Evolutionary conservation across 2,113 vertebrate genomes (phyloP).

Genomic region (Dipodomys merriami): DNA sequence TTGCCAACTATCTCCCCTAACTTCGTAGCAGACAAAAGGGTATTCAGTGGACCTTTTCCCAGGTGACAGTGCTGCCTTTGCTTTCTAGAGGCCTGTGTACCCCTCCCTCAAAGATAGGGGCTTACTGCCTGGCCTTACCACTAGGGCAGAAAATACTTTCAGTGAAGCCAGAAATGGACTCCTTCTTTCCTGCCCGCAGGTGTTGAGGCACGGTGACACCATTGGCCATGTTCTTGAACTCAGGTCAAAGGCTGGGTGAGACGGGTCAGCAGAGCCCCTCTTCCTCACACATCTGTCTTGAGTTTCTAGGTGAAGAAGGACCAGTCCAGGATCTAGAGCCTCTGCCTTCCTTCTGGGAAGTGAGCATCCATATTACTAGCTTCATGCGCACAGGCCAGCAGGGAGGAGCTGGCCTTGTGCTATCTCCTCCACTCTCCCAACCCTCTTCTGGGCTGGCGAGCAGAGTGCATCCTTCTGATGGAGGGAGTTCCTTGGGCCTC

Average conservation of each 20-base stretch:
- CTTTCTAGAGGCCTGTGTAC: not conserved
- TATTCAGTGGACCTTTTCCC: not conserved
- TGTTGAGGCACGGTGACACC: not conserved
- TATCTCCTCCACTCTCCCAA: rapidly evolving
- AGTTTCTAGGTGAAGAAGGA: not conserved
- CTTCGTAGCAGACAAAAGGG: conserved; percentile 5
- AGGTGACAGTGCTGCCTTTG: not conserved
- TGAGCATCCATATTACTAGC: not conserved
- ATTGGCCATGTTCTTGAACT: rapidly evolving
- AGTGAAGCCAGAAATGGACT: rapidly evolving
- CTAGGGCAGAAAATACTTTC: not conserved
- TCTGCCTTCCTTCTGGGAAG: not conserved
- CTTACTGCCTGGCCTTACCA: not conserved
- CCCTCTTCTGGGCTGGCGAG: not conserved
- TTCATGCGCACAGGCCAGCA: rapidly evolving
- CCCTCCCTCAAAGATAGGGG: not conserved
- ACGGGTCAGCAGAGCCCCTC: not conserved
- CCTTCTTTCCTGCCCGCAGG: not conserved
- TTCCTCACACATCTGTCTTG: not conserved
- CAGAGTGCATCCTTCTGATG: rapidly evolving
- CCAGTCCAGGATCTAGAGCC: not conserved
- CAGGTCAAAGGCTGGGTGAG: not conserved
- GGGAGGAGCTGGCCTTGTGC: not conserved
- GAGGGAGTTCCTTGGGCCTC: not conserved
- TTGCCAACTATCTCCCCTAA: not conserved